Evolutionary conservation across 2,797 vertebrate genomes (phyloP).

Genomic region (Morus bassanus): DNA sequence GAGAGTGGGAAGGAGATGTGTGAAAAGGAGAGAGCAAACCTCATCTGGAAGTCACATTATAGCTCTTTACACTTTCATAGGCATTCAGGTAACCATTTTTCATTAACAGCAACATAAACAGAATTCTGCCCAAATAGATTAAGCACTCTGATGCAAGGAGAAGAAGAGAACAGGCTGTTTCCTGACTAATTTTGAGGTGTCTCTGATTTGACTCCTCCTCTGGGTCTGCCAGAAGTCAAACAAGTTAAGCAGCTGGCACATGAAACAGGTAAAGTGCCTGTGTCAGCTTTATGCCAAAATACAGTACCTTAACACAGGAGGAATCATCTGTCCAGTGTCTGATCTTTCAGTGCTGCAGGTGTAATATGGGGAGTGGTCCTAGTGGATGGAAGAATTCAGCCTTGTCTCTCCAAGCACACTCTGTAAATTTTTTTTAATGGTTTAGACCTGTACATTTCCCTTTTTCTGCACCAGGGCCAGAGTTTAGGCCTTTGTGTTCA

Average conservation of each 20-base stretch:
- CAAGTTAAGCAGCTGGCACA: background rate
- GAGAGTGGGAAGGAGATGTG: background rate
- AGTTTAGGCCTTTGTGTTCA: background rate
- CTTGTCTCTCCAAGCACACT: background rate
- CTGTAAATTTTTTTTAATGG: background rate
- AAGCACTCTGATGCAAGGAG: background rate
- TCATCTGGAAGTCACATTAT: background rate
- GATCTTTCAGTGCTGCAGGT: background rate
- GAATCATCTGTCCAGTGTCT: background rate
- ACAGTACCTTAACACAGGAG: background rate
- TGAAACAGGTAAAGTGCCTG: background rate
- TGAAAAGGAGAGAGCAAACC: background rate
- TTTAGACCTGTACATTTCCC: background rate
- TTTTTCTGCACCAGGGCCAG: background rate
- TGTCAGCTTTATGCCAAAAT: background rate
- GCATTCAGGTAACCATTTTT: background rate
- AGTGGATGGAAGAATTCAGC: background rate
- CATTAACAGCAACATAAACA: background rate
- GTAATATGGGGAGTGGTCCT: background rate
- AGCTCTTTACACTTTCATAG: background rate
- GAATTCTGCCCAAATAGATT: background rate
- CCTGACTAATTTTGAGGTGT: background rate
- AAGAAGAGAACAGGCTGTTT: background rate
- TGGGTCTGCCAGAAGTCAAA: background rate
- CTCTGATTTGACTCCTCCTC: background rate